These are phyloP conservation scores for Zaprionus davidi DNA, from an alignment of 1,140 invertebrate genomes.

Conservation along the genomic window DNA sequence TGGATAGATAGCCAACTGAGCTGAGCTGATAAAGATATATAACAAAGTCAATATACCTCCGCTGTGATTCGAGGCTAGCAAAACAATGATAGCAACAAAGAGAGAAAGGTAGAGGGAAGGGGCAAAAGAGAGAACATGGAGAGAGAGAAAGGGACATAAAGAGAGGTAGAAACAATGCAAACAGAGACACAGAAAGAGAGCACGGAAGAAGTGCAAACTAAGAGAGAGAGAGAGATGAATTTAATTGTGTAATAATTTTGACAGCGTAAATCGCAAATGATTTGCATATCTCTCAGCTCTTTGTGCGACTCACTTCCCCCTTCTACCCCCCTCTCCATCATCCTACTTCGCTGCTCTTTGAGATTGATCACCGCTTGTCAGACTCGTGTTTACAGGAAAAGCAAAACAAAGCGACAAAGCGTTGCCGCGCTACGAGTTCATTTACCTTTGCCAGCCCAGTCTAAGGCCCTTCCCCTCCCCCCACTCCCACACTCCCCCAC, in stretches of 20 bases:
- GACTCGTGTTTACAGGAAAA: slow-evolving; percentile 54
- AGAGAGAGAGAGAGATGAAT: slow-evolving; percentile 21
- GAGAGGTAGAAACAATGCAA: background rate
- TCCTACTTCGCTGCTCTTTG: background rate
- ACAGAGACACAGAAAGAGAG: background rate
- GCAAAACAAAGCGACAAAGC: slow-evolving; percentile 45
- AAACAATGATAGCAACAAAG: slow-evolving; percentile 2
- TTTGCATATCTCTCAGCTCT: slow-evolving; percentile 40
- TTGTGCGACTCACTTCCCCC: slow-evolving; percentile 1
- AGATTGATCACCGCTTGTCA: slow-evolving; percentile 46
- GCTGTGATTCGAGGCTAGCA: background rate
- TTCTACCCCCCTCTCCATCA: background rate
- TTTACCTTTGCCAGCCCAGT: slow-evolving; percentile 48
- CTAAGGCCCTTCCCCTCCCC: slow-evolving; percentile 17
- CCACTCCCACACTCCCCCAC: background rate
- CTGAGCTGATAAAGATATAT: background rate
- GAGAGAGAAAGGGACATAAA: background rate
- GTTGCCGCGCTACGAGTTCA: slow-evolving; percentile 28
- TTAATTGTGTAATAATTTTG: slow-evolving; percentile 56
- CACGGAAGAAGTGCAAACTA: background rate
- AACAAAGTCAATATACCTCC: slow-evolving; percentile 16
- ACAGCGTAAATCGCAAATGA: slow-evolving; percentile 38
- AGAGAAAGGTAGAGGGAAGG: background rate
- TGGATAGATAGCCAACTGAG: background rate
- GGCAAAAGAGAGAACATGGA: background rate